Evolutionary conservation across 2,888 invertebrate species (phyloP).

Genomic region (Zelleria hepariella): DNA sequence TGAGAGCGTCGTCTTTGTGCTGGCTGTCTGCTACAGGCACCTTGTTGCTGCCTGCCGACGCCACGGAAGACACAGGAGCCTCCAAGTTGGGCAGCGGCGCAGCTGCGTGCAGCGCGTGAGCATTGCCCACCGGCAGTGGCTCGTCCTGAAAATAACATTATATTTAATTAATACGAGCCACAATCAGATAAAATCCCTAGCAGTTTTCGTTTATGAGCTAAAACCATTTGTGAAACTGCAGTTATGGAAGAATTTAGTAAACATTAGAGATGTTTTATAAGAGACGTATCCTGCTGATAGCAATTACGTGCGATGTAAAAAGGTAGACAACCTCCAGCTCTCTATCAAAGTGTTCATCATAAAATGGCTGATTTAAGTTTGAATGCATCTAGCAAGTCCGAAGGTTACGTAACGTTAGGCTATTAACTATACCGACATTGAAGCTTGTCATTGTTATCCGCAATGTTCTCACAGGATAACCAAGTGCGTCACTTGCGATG

Average conservation of each 20-base stretch:
- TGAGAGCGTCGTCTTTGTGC: constrained; percentile 50
- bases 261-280: constrained; percentile 17
- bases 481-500: constrained; percentile 15
- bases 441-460: constrained; percentile 51
- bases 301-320: constrained; percentile 30
- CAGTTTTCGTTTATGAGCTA: neutral
- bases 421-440: constrained; percentile 34
- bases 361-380: constrained; percentile 47
- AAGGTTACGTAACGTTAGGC: constrained; percentile 40
- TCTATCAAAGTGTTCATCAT: constrained; percentile 45
- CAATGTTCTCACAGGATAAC: constrained; percentile 48
- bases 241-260: neutral
- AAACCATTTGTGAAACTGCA: neutral
- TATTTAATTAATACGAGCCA: no score
- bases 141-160: constrained; percentile 38
- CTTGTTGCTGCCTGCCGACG: constrained; percentile 21
- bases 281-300: constrained; percentile 23
- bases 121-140: constrained; percentile 54
- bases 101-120: constrained; percentile 55
- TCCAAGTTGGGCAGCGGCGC: constrained; percentile 31
- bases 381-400: constrained; percentile 21
- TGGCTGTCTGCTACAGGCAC: constrained; percentile 27
- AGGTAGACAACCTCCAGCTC: constrained; percentile 22
- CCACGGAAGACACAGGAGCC: constrained; percentile 21
- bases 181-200: neutral